These are phyloP conservation scores for Illadopsis cleaveri DNA, from an alignment of 2,113 vertebrate genomes.

Conservation along the genomic window DNA sequence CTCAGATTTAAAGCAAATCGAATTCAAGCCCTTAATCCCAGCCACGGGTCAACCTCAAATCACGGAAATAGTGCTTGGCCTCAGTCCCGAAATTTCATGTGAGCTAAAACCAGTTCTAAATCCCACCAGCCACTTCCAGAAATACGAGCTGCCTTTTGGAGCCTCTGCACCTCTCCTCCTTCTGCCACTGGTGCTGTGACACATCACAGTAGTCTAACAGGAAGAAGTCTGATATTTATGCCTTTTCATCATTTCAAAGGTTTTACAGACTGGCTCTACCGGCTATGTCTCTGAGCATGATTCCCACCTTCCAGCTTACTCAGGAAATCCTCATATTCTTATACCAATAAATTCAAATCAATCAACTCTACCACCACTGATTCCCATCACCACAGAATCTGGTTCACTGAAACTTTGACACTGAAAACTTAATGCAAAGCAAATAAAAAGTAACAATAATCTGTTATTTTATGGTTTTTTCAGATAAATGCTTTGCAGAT, in stretches of 20 bases:
- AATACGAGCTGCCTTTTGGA: not conserved
- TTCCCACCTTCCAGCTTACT: not conserved
- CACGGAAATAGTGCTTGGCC: not conserved
- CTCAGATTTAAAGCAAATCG: constrained; percentile 3
- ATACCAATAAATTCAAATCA: not conserved
- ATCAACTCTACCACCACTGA: not conserved
- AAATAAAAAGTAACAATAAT: not conserved
- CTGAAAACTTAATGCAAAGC: not conserved
- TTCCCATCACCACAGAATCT: not conserved
- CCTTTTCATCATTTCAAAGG: not conserved
- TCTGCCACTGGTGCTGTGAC: not conserved
- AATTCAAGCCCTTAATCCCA: constrained; percentile 34
- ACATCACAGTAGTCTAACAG: not conserved
- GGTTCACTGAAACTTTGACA: not conserved
- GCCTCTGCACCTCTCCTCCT: not conserved
- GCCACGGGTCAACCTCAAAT: not conserved
- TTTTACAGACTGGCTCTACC: not conserved
- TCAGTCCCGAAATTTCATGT: not conserved
- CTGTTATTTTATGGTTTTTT: not conserved
- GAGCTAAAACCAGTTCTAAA: constrained; percentile 23
- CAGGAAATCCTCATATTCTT: not conserved
- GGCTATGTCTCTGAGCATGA: not conserved
- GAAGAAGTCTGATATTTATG: not conserved
- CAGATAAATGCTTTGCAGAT: not conserved
- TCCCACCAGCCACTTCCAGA: constrained; percentile 10